Evolutionary conservation across 2,113 vertebrate species (phyloP).

Genomic region (Lucifuga dentata): DNA sequence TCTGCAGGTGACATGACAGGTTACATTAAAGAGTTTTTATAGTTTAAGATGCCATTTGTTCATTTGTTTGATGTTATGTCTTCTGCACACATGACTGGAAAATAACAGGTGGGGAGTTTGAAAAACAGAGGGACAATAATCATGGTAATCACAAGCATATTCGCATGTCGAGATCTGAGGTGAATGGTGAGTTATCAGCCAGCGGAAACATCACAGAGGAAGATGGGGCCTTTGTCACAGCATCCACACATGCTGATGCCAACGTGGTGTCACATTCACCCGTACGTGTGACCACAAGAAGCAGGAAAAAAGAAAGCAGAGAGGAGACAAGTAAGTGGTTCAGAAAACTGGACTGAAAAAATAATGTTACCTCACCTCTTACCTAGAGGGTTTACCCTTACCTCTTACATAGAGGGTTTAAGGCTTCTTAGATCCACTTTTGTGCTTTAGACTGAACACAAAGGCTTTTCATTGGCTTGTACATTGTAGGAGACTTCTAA

Average conservation of each 20-base stretch:
- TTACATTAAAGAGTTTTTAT: not conserved
- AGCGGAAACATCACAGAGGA: not conserved
- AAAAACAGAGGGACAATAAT: too few species aligned
- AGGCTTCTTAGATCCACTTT: too few species aligned
- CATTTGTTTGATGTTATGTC: not conserved
- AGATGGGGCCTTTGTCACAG: not conserved
- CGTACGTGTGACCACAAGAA: too few species aligned
- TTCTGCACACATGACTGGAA: not conserved
- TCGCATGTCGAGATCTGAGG: not conserved
- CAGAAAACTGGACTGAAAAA: too few species aligned
- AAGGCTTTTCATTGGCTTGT: too few species aligned
- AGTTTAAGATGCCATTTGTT: not conserved
- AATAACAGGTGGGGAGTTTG: not conserved
- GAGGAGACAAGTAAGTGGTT: not conserved
- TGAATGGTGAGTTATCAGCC: not conserved
- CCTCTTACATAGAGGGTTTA: too few species aligned
- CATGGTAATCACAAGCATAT: not conserved
- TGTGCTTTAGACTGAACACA: too few species aligned
- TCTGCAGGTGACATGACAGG: not conserved
- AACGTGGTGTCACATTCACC: too few species aligned
- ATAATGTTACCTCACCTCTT: too few species aligned
- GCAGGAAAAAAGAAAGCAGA: not conserved
- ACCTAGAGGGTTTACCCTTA: too few species aligned
- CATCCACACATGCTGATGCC: not conserved
- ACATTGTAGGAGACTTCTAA: too few species aligned